Evolutionary conservation across 1,140 invertebrate species (phyloP).

Genomic region (Cyrtorhinus lividipennis): DNA sequence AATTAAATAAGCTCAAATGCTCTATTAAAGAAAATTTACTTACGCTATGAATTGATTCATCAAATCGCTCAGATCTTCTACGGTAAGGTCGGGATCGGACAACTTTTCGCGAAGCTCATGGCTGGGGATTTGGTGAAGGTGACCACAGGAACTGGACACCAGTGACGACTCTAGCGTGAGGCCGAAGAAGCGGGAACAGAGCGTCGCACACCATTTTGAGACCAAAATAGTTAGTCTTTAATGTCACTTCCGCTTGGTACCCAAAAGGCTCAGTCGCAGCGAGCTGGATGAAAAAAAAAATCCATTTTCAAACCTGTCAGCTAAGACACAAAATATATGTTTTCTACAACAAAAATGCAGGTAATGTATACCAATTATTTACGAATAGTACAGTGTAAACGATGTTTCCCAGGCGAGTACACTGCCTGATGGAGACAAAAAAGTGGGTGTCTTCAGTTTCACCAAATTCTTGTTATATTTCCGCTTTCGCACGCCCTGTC

Average conservation of each 20-base stretch:
- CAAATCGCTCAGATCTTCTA: conserved; percentile 38
- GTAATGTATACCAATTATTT: too few species aligned
- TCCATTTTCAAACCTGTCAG: too few species aligned
- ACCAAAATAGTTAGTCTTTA: conserved; percentile 52
- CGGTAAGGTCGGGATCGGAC: conserved; percentile 36
- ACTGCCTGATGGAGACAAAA: too few species aligned
- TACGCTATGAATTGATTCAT: conserved; percentile 46
- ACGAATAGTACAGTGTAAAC: too few species aligned
- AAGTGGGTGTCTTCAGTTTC: too few species aligned
- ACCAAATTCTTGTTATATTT: too few species aligned
- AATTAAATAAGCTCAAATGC: neutral
- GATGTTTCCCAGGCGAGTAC: too few species aligned
- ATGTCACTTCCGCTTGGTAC: conserved; percentile 52
- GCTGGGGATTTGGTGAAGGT: conserved; percentile 40
- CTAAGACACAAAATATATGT: too few species aligned
- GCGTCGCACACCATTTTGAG: conserved; percentile 43
- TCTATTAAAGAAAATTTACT: conserved; percentile 30
- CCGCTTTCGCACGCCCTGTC: too few species aligned
- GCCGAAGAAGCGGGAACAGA: conserved; percentile 50
- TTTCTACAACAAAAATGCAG: too few species aligned
- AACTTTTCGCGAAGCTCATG: conserved; percentile 37
- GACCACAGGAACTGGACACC: conserved; percentile 51
- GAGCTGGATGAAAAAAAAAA: conserved; percentile 4
- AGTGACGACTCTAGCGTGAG: conserved; percentile 57
- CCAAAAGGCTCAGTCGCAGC: conserved; percentile 19